Conservation (phyloP, 2,113 vertebrate species). For the Sinocyclocheilus anshuiensis region DNA sequence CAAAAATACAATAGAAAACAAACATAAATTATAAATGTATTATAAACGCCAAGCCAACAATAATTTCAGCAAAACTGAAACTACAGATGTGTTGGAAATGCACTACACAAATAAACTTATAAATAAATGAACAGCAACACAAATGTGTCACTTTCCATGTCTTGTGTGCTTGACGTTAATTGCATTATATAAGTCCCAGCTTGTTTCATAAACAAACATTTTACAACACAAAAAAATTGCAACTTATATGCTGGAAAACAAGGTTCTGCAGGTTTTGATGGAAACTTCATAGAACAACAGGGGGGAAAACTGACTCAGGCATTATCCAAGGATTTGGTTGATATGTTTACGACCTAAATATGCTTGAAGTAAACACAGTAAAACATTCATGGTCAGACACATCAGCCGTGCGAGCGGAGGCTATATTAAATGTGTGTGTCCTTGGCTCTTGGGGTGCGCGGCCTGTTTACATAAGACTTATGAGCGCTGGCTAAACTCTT, state of each 20-base stretch:
- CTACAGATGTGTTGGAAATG: too few relatives aligned
- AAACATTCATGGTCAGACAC: constrained; percentile 24
- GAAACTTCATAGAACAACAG: background rate
- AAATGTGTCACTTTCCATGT: too few relatives aligned
- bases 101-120: too few relatives aligned
- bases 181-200: too few relatives aligned
- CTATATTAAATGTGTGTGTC: constrained; percentile 22
- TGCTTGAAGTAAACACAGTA: constrained; percentile 23
- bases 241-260: background rate
- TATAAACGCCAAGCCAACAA: too few relatives aligned
- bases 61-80: too few relatives aligned
- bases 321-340: background rate
- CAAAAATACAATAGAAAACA: too few relatives aligned
- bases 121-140: too few relatives aligned
- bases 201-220: background rate
- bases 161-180: too few relatives aligned
- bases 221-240: background rate
- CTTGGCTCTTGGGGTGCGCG: background rate
- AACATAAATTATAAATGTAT: too few relatives aligned
- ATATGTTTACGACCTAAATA: background rate
- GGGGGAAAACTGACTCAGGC: background rate
- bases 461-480: constrained; percentile 22
- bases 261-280: background rate
- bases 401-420: background rate
- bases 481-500: background rate